phyloP scores from a whole-genome alignment of 2,888 invertebrate species.

The Iphiclides podalirius region DNA sequence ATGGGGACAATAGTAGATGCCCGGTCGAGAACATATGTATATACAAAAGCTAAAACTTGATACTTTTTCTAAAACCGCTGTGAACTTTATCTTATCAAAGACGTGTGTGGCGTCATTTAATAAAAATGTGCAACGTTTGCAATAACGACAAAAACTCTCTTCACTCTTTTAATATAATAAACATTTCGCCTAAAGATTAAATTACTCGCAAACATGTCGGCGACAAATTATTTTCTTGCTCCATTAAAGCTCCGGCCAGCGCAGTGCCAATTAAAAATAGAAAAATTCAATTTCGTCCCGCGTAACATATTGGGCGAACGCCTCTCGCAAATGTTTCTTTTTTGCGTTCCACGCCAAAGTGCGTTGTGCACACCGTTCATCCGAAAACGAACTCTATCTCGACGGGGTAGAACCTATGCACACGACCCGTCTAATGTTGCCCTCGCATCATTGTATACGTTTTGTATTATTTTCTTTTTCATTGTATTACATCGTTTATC shows the following conservation, averaged over 20 bases:
- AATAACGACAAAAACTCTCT: no score
- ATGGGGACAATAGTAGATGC: no score
- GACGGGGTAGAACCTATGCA: slow-evolving; percentile 21
- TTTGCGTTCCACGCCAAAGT: slow-evolving; percentile 33
- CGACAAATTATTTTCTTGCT: slow-evolving; percentile 23
- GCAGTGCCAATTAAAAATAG: slow-evolving; percentile 67
- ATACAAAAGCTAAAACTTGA: no score
- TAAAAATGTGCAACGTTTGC: no score
- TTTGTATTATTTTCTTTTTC: slow-evolving; percentile 68
- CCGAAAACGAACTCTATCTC: slow-evolving; percentile 33
- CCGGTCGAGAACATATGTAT: no score
- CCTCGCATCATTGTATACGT: slow-evolving; percentile 52
- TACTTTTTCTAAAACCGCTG: no score
- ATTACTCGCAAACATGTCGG: slow-evolving; percentile 14
- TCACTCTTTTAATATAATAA: slow-evolving; percentile 7
- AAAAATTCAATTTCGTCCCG: slow-evolving; percentile 67
- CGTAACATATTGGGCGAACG: slow-evolving; percentile 71
- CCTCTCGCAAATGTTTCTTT: slow-evolving; percentile 74
- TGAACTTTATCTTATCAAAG: no score
- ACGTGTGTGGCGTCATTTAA: no score
- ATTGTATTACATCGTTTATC: slow-evolving; percentile 72
- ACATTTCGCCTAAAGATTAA: slow-evolving; percentile 16
- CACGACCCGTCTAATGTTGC: no score
- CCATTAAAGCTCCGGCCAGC: slow-evolving; percentile 25
- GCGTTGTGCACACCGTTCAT: slow-evolving; percentile 10